Percentiles rank a stretch among this genome's conserved stretches.
Evolutionary conservation across 2,888 invertebrate species (phyloP).

Genomic region (Platycnemis pennipes): DNA sequence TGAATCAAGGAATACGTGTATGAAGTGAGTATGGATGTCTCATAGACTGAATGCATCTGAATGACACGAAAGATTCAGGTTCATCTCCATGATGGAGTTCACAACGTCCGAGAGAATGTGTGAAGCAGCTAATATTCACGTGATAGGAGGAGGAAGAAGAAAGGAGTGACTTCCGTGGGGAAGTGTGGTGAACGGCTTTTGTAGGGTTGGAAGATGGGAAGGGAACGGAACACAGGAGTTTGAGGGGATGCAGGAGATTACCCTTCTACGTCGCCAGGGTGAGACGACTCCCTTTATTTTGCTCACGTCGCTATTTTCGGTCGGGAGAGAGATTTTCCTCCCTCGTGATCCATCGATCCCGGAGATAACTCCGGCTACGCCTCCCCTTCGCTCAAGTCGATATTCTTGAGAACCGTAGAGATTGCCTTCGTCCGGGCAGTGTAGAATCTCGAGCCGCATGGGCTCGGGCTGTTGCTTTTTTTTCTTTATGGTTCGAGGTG

Average conservation of each 20-base stretch:
- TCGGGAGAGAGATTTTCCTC: constrained; percentile 12
- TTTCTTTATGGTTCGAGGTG: neutral
- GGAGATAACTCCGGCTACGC: neutral
- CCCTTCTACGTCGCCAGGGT: neutral
- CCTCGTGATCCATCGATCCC: constrained; percentile 10
- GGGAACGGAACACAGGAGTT: neutral
- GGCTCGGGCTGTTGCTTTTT: too few species aligned
- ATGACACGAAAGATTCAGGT: too few species aligned
- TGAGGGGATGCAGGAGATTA: neutral
- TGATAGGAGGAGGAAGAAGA: neutral
- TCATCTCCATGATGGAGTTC: too few species aligned
- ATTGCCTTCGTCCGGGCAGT: neutral
- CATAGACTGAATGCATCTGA: too few species aligned
- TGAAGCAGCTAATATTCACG: neutral
- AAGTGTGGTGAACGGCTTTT: neutral
- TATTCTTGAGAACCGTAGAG: neutral
- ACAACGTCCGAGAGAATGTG: neutral
- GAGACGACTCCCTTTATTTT: neutral
- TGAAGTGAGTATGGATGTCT: neutral
- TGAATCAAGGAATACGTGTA: neutral
- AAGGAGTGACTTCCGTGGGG: neutral
- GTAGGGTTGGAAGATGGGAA: neutral
- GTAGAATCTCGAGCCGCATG: neutral
- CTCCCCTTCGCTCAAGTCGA: neutral
- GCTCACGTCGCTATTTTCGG: constrained; percentile 44